Evolutionary conservation across 2,113 vertebrate species (phyloP), one percentile per base, ranked within the genome.

Genomic region (Nycticorax nycticorax): DNA sequence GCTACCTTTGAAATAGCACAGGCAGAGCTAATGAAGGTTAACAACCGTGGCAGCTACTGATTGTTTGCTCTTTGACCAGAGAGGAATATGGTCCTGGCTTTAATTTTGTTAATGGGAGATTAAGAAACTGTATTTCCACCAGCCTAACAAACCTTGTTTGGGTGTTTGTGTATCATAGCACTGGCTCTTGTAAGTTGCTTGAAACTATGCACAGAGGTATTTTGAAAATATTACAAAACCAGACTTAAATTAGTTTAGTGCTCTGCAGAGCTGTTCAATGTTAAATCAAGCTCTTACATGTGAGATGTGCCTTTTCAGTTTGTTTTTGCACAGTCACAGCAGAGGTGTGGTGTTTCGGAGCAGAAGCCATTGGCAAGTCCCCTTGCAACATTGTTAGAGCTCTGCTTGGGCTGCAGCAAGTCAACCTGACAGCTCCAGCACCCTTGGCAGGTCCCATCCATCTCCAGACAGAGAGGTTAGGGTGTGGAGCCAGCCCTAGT

Each of bases 401-500:
- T 72, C 26, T 47, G 27, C 45, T 39, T 18, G 43, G 6, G 32
- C 56, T 72, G 53, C 37, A 69, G 11, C 14, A 60, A 66, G 48
- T 7, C 37, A 55, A 1, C 0, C 0, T 0, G 1, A 32, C 63
- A 59, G 28, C 20, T 67, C 73, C 2, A 0, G 15, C 60, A 53
- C 17, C n/a, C 30, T 47, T 35, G 23, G 9, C 33, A 6, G 3
- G 30, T 48, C 20, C 23, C 5, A 2, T 45, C 57, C 53, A 20
- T 32, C 47, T 76, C n/a, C 59, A 84, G 37, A 21, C 2, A 72
- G 35, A 60, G 45, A 0, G 0, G 17, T 9, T 9, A 27, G 18
- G 20, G 17, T 27, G 18, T 50, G 52, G 41, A 56, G 18, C 20
- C n/a, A 55, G 32, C 4, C 10, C 22, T 28, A 33, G 27, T 23